These are phyloP conservation scores for Clarias platycephalus DNA, from an alignment of 2,797 vertebrate genomes.

Conservation along the genomic window DNA sequence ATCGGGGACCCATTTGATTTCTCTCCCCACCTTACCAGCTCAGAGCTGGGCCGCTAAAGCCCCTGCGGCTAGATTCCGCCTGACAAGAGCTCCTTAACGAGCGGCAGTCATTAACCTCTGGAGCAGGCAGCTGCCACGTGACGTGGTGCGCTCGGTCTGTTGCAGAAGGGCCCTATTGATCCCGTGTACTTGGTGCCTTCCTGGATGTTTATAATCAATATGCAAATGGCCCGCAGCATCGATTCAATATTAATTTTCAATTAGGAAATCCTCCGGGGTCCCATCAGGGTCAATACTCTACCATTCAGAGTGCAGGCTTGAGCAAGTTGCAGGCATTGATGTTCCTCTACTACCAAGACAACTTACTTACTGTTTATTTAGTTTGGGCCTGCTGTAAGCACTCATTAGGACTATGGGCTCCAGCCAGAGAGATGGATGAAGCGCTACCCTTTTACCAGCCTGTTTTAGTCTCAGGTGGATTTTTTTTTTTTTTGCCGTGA, in stretches of 20 bases:
- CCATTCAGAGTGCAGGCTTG: conserved; percentile 86
- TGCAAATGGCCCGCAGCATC: conserved; percentile 96
- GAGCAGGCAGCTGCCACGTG: conserved; percentile 75
- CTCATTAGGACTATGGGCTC: conserved; percentile 78
- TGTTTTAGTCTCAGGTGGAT: neutral
- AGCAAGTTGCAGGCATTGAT: conserved; percentile 85
- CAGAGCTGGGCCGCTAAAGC: conserved; percentile 56
- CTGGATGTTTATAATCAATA: conserved; percentile 99
- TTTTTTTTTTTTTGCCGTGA: conserved; percentile 2
- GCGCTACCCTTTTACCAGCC: conserved; percentile 60
- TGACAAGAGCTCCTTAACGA: conserved; percentile 81
- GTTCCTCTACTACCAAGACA: conserved; percentile 79
- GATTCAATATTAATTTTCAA: conserved; percentile 99
- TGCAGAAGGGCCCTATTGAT: conserved; percentile 93
- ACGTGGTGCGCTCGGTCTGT: conserved; percentile 80
- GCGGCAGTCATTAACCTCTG: conserved; percentile 82
- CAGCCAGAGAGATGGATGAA: conserved; percentile 76
- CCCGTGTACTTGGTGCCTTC: conserved; percentile 92
- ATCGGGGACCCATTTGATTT: conserved; percentile 14
- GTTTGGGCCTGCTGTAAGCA: conserved; percentile 78
- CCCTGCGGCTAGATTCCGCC: conserved; percentile 74
- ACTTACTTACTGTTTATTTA: conserved; percentile 90
- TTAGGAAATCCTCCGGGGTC: conserved; percentile 98
- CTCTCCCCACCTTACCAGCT: conserved; percentile 50
- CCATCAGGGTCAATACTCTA: conserved; percentile 93